These are phyloP conservation scores for Hylomyscus alleni DNA, from an alignment of 2,797 vertebrate species.

Conservation along the genomic window DNA sequence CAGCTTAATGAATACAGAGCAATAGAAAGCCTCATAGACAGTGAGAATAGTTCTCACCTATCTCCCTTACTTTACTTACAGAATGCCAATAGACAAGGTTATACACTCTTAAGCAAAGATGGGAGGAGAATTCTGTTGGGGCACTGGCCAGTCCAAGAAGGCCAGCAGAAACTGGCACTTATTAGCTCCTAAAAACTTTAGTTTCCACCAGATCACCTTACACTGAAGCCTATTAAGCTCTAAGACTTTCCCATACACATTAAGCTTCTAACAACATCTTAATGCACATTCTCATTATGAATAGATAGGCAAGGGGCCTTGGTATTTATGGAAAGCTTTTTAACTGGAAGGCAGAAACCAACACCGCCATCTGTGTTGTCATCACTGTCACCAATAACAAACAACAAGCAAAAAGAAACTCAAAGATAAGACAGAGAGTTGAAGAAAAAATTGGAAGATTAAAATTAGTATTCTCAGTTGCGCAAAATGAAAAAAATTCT, in stretches of 20 bases:
- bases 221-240: background rate
- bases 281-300: background rate
- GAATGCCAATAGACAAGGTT: slow-evolving; percentile 3
- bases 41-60: background rate
- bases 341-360: background rate
- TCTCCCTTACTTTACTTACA: background rate
- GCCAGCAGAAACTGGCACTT: background rate
- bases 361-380: background rate
- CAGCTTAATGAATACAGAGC: background rate
- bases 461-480: slow-evolving; percentile 23
- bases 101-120: background rate
- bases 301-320: background rate
- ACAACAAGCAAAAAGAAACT: background rate
- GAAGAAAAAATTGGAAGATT: slow-evolving; percentile 18
- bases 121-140: background rate
- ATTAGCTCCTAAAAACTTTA: background rate
- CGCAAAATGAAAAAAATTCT: slow-evolving; percentile 21
- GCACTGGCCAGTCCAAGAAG: background rate
- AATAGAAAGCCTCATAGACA: background rate
- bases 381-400: background rate
- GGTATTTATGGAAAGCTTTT: background rate
- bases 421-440: background rate
- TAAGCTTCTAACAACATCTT: background rate
- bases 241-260: background rate
- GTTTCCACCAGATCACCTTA: background rate